phyloP scores from a whole-genome alignment of 2,113 vertebrate species.

The Dasyornis broadbenti region DNA sequence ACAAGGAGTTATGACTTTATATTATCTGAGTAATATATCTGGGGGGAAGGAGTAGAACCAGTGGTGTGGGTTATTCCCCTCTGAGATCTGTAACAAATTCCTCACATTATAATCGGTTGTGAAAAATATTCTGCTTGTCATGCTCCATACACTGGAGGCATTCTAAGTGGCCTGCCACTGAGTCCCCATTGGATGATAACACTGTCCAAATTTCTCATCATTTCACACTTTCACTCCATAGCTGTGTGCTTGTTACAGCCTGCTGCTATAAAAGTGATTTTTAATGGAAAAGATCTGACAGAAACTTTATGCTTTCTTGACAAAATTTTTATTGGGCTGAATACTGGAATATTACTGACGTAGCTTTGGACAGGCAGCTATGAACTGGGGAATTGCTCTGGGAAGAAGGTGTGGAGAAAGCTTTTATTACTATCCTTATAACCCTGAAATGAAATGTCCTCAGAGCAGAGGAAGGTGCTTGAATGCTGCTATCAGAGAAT shows the following conservation, averaged over 20 bases:
- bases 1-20: constrained; percentile 11
- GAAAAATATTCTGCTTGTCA: background rate
- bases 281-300: constrained; percentile 36
- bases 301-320: constrained; percentile 45
- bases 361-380: constrained; percentile 18
- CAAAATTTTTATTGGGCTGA: constrained; percentile 51
- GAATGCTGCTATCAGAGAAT: background rate
- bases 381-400: constrained; percentile 22
- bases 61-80: background rate
- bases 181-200: constrained; percentile 44
- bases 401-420: background rate
- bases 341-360: constrained; percentile 19
- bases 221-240: constrained; percentile 38
- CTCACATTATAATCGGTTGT: constrained; percentile 10
- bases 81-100: constrained; percentile 16
- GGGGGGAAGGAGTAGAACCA: background rate
- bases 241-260: background rate
- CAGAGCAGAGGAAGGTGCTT: background rate
- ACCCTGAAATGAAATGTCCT: constrained; percentile 17
- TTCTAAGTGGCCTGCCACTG: constrained; percentile 32
- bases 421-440: constrained; percentile 16
- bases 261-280: constrained; percentile 46
- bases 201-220: constrained; percentile 31
- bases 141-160: background rate
- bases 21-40: constrained; percentile 25